Evolutionary conservation across 2,888 invertebrate species (phyloP).

Genomic region (Saturnia pavonia): DNA sequence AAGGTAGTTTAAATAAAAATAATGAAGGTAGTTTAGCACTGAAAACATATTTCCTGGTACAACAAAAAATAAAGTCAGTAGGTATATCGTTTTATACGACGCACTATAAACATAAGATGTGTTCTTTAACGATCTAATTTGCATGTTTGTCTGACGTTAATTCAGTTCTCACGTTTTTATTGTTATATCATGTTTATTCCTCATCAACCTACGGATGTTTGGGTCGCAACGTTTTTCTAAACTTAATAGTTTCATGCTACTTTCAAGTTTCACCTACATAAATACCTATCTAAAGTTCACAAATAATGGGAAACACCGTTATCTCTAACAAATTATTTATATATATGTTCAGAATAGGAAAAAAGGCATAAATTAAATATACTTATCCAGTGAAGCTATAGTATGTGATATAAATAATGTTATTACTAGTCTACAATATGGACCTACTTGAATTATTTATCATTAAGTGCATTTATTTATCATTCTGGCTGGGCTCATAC

Average conservation of each 20-base stretch:
- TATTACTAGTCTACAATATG: background rate
- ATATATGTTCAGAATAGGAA: background rate
- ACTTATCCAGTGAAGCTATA: background rate
- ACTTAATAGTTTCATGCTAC: background rate
- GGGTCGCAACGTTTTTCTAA: conserved; percentile 2
- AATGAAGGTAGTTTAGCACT: background rate
- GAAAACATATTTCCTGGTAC: background rate
- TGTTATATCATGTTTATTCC: conserved; percentile 35
- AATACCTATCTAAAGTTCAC: background rate
- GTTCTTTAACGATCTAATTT: conserved; percentile 48
- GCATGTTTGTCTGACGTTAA: conserved; percentile 42
- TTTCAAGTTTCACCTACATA: background rate
- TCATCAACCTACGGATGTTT: conserved; percentile 26
- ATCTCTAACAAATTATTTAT: background rate
- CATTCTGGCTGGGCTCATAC: too few relatives aligned
- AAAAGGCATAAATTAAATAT: background rate
- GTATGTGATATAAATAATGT: background rate
- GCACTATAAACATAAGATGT: conserved; percentile 45
- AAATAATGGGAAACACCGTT: background rate
- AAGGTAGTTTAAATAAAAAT: background rate
- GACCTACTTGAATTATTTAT: background rate
- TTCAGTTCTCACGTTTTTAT: conserved; percentile 46
- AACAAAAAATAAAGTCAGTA: background rate
- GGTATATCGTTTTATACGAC: conserved; percentile 35
- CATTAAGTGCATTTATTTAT: background rate